Base-by-base conservation (phyloP, 2,888 invertebrate species). In the Micoletzkya japonica region DNA sequence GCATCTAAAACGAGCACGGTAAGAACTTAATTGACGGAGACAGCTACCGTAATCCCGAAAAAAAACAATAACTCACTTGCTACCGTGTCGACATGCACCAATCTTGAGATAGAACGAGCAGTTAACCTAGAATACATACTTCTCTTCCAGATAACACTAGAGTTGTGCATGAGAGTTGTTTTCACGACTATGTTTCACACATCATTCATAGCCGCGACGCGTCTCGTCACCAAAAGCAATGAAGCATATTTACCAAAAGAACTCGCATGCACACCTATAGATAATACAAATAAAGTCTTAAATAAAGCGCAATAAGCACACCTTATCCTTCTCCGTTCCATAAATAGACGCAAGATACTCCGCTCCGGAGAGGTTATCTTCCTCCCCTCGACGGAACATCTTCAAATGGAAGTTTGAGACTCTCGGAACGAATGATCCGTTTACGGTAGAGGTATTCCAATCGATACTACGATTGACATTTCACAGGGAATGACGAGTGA, bases 71-170 rank as follows among this genome's bases (percentile, higher is more conserved):
- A 66, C 36, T 54, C 64, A 66, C 58, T 97, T 90, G 86, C 97
- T 96, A 20, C 98, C 98, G 88, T 98, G 98, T 77, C 97, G 91
- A 87, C 98, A 98, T 54, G 97, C 97, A 86, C 98, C 98, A 81
- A 98, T 98, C 50, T 98, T 98, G 87, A 97, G 98, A 88, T 97
- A 98, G 89, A 98, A 98, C n/a, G 97, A 97, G 87, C 97, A 98
- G 87, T 98, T 98, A 80, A 80, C 94, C 59, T 69, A 28, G 20
- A 70, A 52, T 3, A 50, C 2, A 30, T 2, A 26, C 4, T 17
- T 24, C 7, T n/a, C n/a, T n/a, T n/a, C n/a, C n/a, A n/a, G n/a
- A n/a, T n/a, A n/a, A n/a, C n/a, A n/a, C n/a, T n/a, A n/a, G n/a
- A n/a, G n/a, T n/a, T n/a, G n/a, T n/a, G n/a, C n/a, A n/a, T n/a